Base-by-base conservation (phyloP, 2,113 vertebrate genomes). In the Ceratotherium simum region DNA sequence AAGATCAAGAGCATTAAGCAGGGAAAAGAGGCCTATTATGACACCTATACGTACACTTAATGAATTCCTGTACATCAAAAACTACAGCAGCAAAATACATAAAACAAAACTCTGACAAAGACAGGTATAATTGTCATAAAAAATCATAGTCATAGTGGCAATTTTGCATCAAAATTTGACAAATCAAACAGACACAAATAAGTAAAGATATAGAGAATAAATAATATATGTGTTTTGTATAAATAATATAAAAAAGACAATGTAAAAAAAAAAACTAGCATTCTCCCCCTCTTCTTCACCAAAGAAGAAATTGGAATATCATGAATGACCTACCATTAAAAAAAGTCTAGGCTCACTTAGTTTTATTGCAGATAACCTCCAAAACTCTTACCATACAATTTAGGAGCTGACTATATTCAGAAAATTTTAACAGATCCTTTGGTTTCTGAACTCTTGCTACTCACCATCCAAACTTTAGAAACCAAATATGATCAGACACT, bases 101-200 rank as follows among this genome's bases (percentile, higher is more conserved):
- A 78, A 62, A 87, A 20, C 73, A 90, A 91, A 88, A 73, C 51
- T 92, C 23, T 88, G 62, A 90, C 27, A 90, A 60, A 73, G n/a
- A 17, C 7, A 83, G 20, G 10, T 25, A 48, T 31, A 85, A 17
- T 27, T 20, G 62, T 56, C n/a, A 73, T 42, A 42, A 58, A 54
- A 89, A 92, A 67, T 76, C 48, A 58, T 6, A 42, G 29, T 64
- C 11, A 75, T 60, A 11, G 18, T 78, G 29, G 46, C 36, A 73
- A 54, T 36, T 95, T 78, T 85, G 42, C 8, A 51, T 48, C n/a
- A 92, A 39, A 89, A 81, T 72, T 54, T 70, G 48, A 39, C 27
- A 12, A 16, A 13, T 25, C 48, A 69, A 95, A 48, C n/a, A 82
- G 18, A 93, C 16, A 84, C 72, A 72, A 86, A 65, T 78, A 92